These are phyloP conservation scores for Loxodonta africana DNA, from an alignment of 2,113 vertebrate species.

Conservation along the genomic window DNA sequence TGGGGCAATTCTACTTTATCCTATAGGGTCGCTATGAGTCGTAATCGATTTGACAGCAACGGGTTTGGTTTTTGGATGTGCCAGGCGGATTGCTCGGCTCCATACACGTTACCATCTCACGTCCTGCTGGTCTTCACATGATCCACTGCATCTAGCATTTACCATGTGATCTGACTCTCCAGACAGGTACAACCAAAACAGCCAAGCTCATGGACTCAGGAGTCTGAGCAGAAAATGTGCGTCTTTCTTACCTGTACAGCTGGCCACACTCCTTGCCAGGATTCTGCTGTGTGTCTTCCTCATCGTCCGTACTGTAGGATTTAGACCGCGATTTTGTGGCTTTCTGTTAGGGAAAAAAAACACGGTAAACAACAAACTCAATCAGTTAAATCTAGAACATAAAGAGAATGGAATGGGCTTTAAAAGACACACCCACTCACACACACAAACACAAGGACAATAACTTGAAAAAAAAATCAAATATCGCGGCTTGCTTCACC, in stretches of 20 bases:
- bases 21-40: too few relatives aligned
- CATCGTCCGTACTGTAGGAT: slow-evolving; percentile 92
- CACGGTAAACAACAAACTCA: slow-evolving; percentile 55
- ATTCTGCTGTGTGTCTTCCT: slow-evolving; percentile 92
- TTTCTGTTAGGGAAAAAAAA: slow-evolving; percentile 89
- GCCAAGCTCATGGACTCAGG: too few relatives aligned
- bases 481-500: background rate
- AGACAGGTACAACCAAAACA: background rate
- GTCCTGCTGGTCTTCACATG: background rate
- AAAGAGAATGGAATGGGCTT: background rate
- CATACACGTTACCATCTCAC: background rate
- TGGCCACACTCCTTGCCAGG: slow-evolving; percentile 91
- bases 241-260: slow-evolving; percentile 91
- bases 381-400: background rate
- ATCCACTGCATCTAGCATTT: background rate
- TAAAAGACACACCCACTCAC: background rate
- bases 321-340: slow-evolving; percentile 93
- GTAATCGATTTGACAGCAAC: too few relatives aligned
- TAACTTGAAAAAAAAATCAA: background rate
- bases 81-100: background rate
- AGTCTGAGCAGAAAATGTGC: background rate
- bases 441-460: background rate
- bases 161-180: background rate
- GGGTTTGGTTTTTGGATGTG: too few relatives aligned
- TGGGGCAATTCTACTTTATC: too few relatives aligned